Conservation (phyloP, 2,888 invertebrate species). For the Pherbina coryleti region DNA sequence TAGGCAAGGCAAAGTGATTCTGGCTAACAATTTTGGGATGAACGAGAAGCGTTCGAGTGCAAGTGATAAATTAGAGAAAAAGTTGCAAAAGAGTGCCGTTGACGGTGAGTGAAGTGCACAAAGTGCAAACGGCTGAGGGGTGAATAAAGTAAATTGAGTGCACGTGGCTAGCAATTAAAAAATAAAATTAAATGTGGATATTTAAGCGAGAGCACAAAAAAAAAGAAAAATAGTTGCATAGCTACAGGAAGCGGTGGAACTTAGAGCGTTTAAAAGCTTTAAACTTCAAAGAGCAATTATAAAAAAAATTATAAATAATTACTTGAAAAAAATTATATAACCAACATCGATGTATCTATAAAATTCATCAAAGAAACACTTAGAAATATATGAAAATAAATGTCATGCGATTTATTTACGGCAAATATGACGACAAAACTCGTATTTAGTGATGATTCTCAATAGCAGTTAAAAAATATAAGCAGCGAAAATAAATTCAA, state of each 20-base stretch:
- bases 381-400: not conserved
- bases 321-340: not conserved
- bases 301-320: not conserved
- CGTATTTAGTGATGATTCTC: no score
- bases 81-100: not conserved
- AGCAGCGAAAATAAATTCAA: not conserved
- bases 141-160: constrained; percentile 3
- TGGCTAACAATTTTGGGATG: not conserved
- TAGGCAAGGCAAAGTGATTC: not conserved
- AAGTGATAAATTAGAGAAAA: not conserved
- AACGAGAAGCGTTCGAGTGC: not conserved
- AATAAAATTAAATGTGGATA: not conserved
- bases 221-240: no score
- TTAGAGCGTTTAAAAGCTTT: no score
- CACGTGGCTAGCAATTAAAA: constrained; percentile 14
- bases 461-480: no score
- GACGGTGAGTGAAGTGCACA: no score
- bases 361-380: not conserved
- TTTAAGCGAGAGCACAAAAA: not conserved
- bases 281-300: no score
- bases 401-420: not conserved
- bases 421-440: no score
- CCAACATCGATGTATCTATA: not conserved
- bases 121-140: not conserved
- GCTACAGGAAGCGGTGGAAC: no score